Evolutionary conservation across 2,797 vertebrate species (phyloP).

Genomic region (Anguilla marmorata): DNA sequence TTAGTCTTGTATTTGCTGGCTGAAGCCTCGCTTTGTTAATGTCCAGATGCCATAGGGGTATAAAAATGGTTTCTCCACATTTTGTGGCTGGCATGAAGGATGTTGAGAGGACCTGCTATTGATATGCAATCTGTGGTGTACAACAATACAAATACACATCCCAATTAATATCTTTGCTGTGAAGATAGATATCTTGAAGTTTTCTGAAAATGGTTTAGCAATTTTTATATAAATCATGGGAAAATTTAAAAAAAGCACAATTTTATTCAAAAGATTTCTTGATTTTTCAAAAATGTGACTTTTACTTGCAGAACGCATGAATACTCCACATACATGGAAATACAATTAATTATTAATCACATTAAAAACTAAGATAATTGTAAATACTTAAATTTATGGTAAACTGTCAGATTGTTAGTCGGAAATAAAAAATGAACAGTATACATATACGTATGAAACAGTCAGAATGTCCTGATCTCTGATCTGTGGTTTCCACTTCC

Average conservation of each 20-base stretch:
- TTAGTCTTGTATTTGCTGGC: not conserved
- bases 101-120: not conserved
- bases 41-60: not conserved
- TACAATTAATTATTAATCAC: slow-evolving; percentile 36
- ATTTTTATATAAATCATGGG: slow-evolving; percentile 3
- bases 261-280: slow-evolving; percentile 54
- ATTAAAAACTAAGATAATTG: slow-evolving; percentile 30
- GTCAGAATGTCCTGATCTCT: slow-evolving; percentile 52
- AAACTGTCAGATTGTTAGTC: slow-evolving; percentile 57
- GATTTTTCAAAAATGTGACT: slow-evolving; percentile 41
- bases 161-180: too few relatives aligned
- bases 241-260: not conserved
- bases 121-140: not conserved
- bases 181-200: not conserved
- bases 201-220: not conserved
- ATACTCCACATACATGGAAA: slow-evolving; percentile 46
- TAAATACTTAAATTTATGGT: slow-evolving; percentile 36
- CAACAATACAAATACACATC: not conserved
- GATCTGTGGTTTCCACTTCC: slow-evolving; percentile 43
- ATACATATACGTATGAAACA: slow-evolving; percentile 58
- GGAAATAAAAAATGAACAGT: slow-evolving; percentile 61
- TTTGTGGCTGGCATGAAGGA: not conserved
- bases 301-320: slow-evolving; percentile 34
- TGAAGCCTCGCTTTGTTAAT: not conserved
- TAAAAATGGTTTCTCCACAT: not conserved